These are phyloP conservation scores for Orchestes rusci DNA, from an alignment of 2,888 invertebrate genomes.

Conservation along the genomic window DNA sequence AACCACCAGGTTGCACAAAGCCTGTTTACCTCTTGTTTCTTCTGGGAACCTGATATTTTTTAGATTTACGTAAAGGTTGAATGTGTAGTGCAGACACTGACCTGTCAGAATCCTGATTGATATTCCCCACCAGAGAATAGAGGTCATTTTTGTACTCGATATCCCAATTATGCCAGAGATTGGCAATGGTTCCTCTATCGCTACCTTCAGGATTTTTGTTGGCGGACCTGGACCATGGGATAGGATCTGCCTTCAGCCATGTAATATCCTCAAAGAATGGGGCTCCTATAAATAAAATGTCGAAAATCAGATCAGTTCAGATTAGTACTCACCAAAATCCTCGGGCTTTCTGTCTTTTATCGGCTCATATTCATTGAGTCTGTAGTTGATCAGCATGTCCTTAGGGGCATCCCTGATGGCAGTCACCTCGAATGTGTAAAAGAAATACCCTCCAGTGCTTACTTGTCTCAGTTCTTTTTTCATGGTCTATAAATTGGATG, in stretches of 20 bases:
- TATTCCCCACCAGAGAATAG: slow-evolving; percentile 59
- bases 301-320: too few relatives aligned
- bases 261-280: slow-evolving; percentile 40
- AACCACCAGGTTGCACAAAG: slow-evolving; percentile 48
- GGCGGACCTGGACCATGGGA: slow-evolving; percentile 39
- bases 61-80: too few relatives aligned
- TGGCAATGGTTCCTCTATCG: slow-evolving; percentile 29
- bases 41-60: slow-evolving; percentile 43
- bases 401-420: slow-evolving; percentile 50
- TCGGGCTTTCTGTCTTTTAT: slow-evolving; percentile 40
- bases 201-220: slow-evolving; percentile 31
- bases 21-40: slow-evolving; percentile 55
- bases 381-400: slow-evolving; percentile 44
- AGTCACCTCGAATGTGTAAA: slow-evolving; percentile 53
- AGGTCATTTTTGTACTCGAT: slow-evolving; percentile 61
- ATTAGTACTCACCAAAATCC: slow-evolving; percentile 30
- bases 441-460: slow-evolving; percentile 42
- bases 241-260: slow-evolving; percentile 39
- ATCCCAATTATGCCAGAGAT: slow-evolving; percentile 59
- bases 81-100: slow-evolving; percentile 10
- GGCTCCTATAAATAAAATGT: slow-evolving; percentile 32
- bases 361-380: slow-evolving; percentile 45
- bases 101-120: slow-evolving; percentile 54
- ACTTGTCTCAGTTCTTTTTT: slow-evolving; percentile 22
- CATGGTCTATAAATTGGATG: slow-evolving; percentile 5